phyloP scores from a whole-genome alignment of 2,797 vertebrate species.

The Onychomys arenicola region DNA sequence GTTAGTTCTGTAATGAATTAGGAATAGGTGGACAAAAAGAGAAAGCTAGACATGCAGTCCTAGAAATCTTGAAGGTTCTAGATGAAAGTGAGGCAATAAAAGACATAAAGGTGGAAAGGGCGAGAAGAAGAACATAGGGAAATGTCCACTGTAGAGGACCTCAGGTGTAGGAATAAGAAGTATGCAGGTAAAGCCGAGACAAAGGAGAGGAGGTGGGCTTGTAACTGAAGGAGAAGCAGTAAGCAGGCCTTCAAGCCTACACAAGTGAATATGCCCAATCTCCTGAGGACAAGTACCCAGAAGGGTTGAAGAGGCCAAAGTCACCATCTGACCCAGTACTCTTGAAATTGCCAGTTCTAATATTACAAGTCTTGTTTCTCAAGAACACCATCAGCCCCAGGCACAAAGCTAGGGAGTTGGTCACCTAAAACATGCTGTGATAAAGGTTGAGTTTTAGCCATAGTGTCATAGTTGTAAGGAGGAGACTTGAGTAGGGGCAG shows the following conservation, averaged over 20 bases:
- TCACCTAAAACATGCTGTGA: not conserved
- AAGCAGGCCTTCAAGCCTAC: not conserved
- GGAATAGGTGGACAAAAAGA: not conserved
- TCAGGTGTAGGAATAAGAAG: not conserved
- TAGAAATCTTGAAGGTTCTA: not conserved
- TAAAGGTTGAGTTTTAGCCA: not conserved
- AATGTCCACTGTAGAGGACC: not conserved
- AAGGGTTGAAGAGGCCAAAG: not conserved
- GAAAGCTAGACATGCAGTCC: not conserved
- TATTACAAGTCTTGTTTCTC: not conserved
- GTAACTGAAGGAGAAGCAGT: not conserved
- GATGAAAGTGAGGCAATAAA: slow-evolving; percentile 36
- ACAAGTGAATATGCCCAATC: too few relatives aligned
- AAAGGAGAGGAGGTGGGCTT: not conserved
- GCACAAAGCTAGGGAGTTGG: not conserved
- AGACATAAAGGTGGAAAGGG: not conserved
- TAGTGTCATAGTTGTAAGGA: not conserved
- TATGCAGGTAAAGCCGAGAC: not conserved
- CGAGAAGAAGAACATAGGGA: not conserved
- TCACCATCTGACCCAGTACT: not conserved
- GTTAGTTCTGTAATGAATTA: not conserved
- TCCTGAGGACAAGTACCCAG: not conserved
- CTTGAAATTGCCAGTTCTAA: not conserved
- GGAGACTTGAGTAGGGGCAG: not conserved
- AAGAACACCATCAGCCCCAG: not conserved